Conservation (phyloP, 2,888 invertebrate species). For the Cosmia trapezina region DNA sequence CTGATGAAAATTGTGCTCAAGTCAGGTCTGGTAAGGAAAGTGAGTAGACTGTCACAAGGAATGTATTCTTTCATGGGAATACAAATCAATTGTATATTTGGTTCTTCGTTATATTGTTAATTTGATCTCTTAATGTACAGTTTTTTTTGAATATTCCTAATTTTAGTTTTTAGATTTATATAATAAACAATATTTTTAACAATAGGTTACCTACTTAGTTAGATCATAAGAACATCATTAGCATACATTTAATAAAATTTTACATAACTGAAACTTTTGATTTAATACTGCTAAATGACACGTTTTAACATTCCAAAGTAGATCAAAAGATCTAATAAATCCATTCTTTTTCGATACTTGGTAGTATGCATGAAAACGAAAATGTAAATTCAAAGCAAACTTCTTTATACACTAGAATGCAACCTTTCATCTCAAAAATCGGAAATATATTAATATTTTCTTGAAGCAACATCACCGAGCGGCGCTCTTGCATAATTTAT, state of each 20-base stretch:
- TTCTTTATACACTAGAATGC: constrained; percentile 35
- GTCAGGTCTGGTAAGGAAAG: background rate
- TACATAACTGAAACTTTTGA: background rate
- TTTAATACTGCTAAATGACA: too few relatives aligned
- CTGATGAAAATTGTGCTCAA: constrained; percentile 1
- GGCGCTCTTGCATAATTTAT: constrained; percentile 83
- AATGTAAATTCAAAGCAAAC: constrained; percentile 35
- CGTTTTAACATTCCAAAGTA: background rate
- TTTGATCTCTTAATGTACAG: constrained; percentile 28
- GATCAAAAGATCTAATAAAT: background rate
- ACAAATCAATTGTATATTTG: background rate
- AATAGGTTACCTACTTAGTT: background rate
- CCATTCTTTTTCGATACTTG: background rate
- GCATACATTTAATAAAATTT: too few relatives aligned
- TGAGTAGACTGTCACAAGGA: constrained; percentile 17
- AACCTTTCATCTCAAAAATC: constrained; percentile 55
- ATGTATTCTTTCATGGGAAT: background rate
- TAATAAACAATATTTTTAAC: background rate
- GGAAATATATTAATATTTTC: constrained; percentile 67
- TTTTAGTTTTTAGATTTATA: background rate
- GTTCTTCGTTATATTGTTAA: background rate
- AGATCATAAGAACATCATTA: background rate
- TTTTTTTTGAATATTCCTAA: background rate
- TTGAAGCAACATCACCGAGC: constrained; percentile 74
- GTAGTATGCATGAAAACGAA: background rate